Evolutionary conservation across 2,113 vertebrate species (phyloP), one percentile per base, ranked within the genome.

Genomic region (Struthidea cinerea): DNA sequence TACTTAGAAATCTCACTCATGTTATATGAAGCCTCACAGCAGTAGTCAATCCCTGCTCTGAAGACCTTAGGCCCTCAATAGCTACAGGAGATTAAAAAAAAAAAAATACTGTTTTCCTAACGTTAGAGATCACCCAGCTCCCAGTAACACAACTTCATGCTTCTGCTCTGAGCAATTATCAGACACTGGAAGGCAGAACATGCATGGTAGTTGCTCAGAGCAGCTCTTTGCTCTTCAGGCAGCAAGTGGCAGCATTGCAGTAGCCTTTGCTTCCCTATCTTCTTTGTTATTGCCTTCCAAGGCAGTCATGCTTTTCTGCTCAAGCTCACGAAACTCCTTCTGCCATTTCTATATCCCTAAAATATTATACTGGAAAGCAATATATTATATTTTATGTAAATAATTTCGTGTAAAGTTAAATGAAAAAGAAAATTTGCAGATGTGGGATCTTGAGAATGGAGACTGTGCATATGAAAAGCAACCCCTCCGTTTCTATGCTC

Each of bases 181-280:
- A 81, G 3, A 14, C 23, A 8, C 21, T 61, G 47, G 46, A 83
- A 93, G 80, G n/a, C 53, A 46, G 57, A 60, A 90, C 57, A 12
- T 17, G 6, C 18, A 13, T 47, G n/a, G 20, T 18, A 46, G 52
- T 49, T 87, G 50, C 50, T 56, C n/a, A 69, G 19, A 57, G 35
- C 44, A 76, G 22, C 26, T 68, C 49, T 90, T 69, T 90, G 55
- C 46, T 59, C 23, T 95, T 86, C 84, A 77, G 79, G 76, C 92
- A 93, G 95, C 74, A 93, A 95, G 94, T 77, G 94, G 88, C 95
- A 97, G 95, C 82, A 86, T 80, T 94, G 90, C 79, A 95, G 52
- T 39, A 93, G 55, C 23, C 37, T 95, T 92, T 69, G 50, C 53
- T 80, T 83, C 35, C 7, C 0, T 37, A 3, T 44, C 53, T 61